These are phyloP conservation scores for Gambusia yucatana DNA, from an alignment of 2,797 vertebrate species.

Conservation along the genomic window DNA sequence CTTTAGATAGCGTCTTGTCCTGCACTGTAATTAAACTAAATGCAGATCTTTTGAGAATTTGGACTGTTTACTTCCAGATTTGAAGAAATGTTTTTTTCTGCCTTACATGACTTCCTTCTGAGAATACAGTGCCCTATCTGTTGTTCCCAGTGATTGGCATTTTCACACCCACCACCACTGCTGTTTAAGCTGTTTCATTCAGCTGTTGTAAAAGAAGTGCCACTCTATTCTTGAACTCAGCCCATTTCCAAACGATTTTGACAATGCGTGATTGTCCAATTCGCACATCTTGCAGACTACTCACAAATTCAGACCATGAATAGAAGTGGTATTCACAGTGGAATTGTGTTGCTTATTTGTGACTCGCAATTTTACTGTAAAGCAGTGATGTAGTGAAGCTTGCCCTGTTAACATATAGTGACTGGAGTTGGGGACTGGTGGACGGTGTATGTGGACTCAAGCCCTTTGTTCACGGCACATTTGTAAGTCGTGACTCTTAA, in stretches of 20 bases:
- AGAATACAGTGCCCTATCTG: conserved; percentile 43
- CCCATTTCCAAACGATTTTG: conserved; percentile 54
- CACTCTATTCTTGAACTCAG: conserved; percentile 45
- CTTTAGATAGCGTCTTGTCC: conserved; percentile 8
- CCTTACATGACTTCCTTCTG: conserved; percentile 29
- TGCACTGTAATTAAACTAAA: conserved; percentile 21
- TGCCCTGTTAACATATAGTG: conserved; percentile 11
- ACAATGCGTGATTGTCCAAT: conserved; percentile 58
- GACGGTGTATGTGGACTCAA: conserved; percentile 23
- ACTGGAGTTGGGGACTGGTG: conserved; percentile 35
- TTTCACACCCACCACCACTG: conserved; percentile 57
- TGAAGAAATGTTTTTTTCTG: conserved; percentile 20
- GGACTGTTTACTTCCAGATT: conserved; percentile 35
- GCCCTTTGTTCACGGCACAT: not conserved
- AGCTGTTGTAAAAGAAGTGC: conserved; percentile 47
- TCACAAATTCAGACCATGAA: conserved; percentile 48
- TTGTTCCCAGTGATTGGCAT: conserved; percentile 59
- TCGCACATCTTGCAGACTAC: conserved; percentile 49
- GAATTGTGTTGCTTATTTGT: conserved; percentile 33
- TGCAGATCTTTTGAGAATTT: conserved; percentile 15
- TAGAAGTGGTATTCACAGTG: conserved; percentile 50
- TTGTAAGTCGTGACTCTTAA: conserved; percentile 32
- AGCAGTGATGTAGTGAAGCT: conserved; percentile 23
- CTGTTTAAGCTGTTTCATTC: conserved; percentile 47
- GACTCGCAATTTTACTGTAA: conserved; percentile 33